Evolutionary conservation across 1,140 invertebrate species (phyloP).

Genomic region (Hycleus cichorii): DNA sequence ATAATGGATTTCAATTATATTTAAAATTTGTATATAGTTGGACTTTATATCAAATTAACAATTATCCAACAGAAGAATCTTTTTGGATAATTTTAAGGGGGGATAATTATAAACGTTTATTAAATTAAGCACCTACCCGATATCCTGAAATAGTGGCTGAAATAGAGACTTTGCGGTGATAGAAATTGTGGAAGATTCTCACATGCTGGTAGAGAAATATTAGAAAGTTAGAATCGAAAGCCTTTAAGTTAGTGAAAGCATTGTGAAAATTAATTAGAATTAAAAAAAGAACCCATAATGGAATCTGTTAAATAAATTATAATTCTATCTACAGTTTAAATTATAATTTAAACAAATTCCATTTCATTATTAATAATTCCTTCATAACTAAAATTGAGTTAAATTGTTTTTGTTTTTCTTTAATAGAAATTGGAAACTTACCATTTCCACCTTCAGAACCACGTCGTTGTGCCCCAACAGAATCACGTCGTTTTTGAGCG

Average conservation of each 20-base stretch:
- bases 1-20: neutral
- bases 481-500: constrained; percentile 32
- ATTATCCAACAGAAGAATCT: neutral
- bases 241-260: constrained; percentile 1
- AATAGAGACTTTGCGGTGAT: constrained; percentile 34
- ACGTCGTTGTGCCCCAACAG: constrained; percentile 35
- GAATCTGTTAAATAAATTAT: too few species aligned
- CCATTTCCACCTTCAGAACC: constrained; percentile 51
- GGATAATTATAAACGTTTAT: too few species aligned
- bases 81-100: too few species aligned
- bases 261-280: constrained; percentile 2
- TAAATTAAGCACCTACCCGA: constrained; percentile 24
- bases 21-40: neutral
- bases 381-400: too few species aligned
- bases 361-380: too few species aligned
- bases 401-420: too few species aligned
- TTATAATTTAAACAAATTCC: too few species aligned
- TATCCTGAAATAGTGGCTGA: constrained; percentile 34
- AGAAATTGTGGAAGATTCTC: constrained; percentile 30
- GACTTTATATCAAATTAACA: neutral
- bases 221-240: constrained; percentile 9
- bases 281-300: neutral
- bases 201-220: constrained; percentile 30
- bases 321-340: too few species aligned
- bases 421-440: constrained; percentile 23